phyloP scores from a whole-genome alignment of 2,797 vertebrate genomes.

The Melanotaenia trifasciata region DNA sequence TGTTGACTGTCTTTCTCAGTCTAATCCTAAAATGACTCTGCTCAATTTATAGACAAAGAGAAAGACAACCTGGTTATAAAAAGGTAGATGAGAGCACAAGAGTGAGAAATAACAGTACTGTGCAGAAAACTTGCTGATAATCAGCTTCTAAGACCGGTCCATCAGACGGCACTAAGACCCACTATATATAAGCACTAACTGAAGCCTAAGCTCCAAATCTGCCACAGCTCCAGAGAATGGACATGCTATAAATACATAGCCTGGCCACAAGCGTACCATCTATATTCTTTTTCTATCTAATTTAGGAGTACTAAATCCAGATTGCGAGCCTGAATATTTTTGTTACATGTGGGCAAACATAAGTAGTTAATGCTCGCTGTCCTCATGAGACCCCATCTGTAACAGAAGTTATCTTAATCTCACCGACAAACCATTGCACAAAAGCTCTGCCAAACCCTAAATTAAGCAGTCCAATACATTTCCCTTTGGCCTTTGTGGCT shows the following conservation, averaged over 20 bases:
- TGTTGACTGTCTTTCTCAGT: constrained; percentile 26
- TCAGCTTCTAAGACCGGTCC: constrained; percentile 48
- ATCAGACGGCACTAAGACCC: constrained; percentile 67
- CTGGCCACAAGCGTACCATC: constrained; percentile 44
- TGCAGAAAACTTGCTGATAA: constrained; percentile 58
- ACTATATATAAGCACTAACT: constrained; percentile 75
- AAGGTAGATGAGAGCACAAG: constrained; percentile 35
- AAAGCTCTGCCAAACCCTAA: constrained; percentile 38
- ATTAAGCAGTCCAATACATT: constrained; percentile 45
- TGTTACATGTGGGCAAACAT: constrained; percentile 29
- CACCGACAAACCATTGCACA: constrained; percentile 40
- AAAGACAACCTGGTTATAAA: constrained; percentile 18
- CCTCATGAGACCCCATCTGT: constrained; percentile 33
- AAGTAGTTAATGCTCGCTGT: constrained; percentile 50
- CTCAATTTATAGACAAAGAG: constrained; percentile 41
- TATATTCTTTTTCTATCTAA: constrained; percentile 55
- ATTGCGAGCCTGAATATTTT: constrained; percentile 29
- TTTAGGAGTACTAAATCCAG: constrained; percentile 63
- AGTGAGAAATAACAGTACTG: constrained; percentile 36
- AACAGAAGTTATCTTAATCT: constrained; percentile 56
- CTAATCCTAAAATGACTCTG: constrained; percentile 29
- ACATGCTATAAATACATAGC: constrained; percentile 71
- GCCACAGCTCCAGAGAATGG: constrained; percentile 65
- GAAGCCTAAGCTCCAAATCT: constrained; percentile 75
- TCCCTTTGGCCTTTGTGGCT: constrained; percentile 36